Evolutionary conservation across 2,888 invertebrate genomes (phyloP).

Genomic region (Mayetiola destructor): DNA sequence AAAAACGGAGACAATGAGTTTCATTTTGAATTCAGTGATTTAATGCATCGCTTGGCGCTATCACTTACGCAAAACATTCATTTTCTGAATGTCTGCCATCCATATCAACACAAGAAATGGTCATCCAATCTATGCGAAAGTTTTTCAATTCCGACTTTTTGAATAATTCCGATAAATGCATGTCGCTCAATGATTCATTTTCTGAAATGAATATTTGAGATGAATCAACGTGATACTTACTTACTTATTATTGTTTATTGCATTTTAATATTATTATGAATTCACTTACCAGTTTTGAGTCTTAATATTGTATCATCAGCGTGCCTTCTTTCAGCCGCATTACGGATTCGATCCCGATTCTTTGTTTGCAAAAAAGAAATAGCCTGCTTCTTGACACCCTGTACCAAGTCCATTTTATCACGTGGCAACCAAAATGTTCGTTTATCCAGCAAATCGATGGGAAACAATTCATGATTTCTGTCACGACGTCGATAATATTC

Average conservation of each 20-base stretch:
- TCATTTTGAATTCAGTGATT: neutral
- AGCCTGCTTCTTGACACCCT: constrained; percentile 37
- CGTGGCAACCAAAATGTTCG: constrained; percentile 41
- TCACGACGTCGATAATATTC: constrained; percentile 40
- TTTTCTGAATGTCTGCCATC: constrained; percentile 43
- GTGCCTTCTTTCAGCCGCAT: neutral
- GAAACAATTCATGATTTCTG: constrained; percentile 30
- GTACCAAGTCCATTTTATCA: constrained; percentile 42
- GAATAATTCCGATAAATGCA: constrained; percentile 6
- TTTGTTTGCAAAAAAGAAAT: constrained; percentile 16
- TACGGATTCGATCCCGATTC: constrained; percentile 5
- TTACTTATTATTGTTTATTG: neutral
- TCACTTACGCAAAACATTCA: constrained; percentile 40
- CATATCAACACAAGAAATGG: constrained; percentile 28
- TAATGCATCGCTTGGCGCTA: neutral
- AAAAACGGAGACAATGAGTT: neutral
- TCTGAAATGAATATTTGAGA: neutral
- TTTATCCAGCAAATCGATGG: constrained; percentile 34
- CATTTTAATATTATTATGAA: neutral
- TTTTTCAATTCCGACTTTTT: neutral
- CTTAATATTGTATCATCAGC: neutral
- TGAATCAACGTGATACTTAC: neutral
- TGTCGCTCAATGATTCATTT: neutral
- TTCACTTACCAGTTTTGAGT: neutral
- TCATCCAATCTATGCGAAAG: constrained; percentile 31